Base-by-base conservation (phyloP, 1,140 invertebrate species). In the Cardiocondyla obscurior region DNA sequence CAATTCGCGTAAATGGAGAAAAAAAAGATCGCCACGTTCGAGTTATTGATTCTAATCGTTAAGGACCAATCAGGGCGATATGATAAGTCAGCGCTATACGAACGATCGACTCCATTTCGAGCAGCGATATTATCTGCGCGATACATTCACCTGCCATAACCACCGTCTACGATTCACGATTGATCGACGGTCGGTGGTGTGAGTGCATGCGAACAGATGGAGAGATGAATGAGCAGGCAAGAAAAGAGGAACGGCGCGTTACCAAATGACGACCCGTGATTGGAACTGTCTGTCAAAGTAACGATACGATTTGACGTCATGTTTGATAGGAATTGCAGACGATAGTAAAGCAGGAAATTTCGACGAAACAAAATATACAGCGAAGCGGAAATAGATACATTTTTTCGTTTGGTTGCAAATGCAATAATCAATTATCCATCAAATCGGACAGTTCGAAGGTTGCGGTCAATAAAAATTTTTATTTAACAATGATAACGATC, bases 221-320 rank as follows among this genome's bases (percentile, higher is more conserved):
- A 58, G 60, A 74, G 69, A 85, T 74, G 81, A 85, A 85, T 76
- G 65, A 70, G 65, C 67, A 39, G 67, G 19, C 39, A 64, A 10
- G 51, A 44, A 51, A 55, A 69, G 62, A 73, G 62, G 83, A 82
- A 74, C 60, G 51, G 65, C 79, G 69, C 67, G 57, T 36, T 57
- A 67, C 81, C 42, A 46, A 85, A 83, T 85, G 81, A 73, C 73
- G 49, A 57, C 33, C 19, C 51, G 60, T 67, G 60, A 83, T 83
- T 60, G 69, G 46, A 60, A 53, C n/a, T 55, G 64, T 70, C 67
- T 22, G 73, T 83, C 73, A 53, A 44, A 46, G 49, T 65, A 83
- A 55, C 81, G 58, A 83, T 83, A 65, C 77, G 72, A 74, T 57
- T 81, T 30, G 55, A 81, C 69, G 53, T 81, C 67, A 81, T 22